A percentile compares a stretch with the other conserved stretches of the same genome.
phyloP scores from a whole-genome alignment of 2,888 invertebrate species.

The Leptinotarsa juncta region DNA sequence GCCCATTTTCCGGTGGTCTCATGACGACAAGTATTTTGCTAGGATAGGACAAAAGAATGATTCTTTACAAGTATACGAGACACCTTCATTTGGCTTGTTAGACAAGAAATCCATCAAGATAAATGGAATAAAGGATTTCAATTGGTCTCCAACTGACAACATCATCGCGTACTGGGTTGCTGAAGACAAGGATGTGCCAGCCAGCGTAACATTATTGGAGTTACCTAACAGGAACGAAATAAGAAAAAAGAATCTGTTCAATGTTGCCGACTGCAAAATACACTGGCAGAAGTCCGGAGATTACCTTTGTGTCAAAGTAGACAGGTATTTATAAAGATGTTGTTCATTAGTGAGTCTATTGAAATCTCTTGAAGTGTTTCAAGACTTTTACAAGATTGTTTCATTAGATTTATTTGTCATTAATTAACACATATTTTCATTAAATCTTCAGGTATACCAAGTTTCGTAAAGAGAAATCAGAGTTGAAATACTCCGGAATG shows the following conservation, averaged over 20 bases:
- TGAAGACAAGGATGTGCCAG: slow-evolving; percentile 96
- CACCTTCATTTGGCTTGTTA: slow-evolving; percentile 92
- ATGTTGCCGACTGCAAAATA: slow-evolving; percentile 97
- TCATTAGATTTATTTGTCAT: too few species aligned
- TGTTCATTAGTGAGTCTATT: too few species aligned
- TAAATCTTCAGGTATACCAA: slow-evolving; percentile 43
- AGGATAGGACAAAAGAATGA: slow-evolving; percentile 75
- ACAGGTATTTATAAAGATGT: slow-evolving; percentile 68
- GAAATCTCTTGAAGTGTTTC: too few species aligned
- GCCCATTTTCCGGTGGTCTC: slow-evolving; percentile 98
- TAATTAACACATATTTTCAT: too few species aligned
- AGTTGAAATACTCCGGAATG: slow-evolving; percentile 95
- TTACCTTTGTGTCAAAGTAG: slow-evolving; percentile 96
- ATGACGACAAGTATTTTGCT: slow-evolving; percentile 95
- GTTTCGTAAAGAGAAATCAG: slow-evolving; percentile 86
- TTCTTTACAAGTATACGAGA: slow-evolving; percentile 93
- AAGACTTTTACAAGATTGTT: too few species aligned
- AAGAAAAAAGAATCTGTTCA: slow-evolving; percentile 95
- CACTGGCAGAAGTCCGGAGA: slow-evolving; percentile 99
- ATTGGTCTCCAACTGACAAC: slow-evolving; percentile 98
- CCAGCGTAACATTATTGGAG: slow-evolving; percentile 92
- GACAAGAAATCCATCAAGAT: slow-evolving; percentile 96
- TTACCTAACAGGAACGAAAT: slow-evolving; percentile 90
- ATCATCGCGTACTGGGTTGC: slow-evolving; percentile 98
- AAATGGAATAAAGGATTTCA: slow-evolving; percentile 90